These are phyloP conservation scores for Nematolebias whitei DNA, from an alignment of 2,113 vertebrate species.

Conservation along the genomic window DNA sequence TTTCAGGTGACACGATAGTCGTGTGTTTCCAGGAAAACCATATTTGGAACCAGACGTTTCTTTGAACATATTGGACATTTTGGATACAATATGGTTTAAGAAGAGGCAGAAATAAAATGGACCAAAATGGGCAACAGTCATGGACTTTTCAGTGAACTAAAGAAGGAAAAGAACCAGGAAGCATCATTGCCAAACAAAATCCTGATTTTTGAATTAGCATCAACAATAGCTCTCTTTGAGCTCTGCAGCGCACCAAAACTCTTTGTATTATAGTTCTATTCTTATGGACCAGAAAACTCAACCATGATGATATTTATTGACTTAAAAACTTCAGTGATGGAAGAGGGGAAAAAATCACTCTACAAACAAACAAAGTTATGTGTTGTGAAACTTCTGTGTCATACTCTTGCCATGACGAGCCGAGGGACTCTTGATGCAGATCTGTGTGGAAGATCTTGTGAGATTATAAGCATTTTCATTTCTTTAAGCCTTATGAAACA, in stretches of 20 bases:
- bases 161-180: slow-evolving; percentile 23
- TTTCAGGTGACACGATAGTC: slow-evolving; percentile 83
- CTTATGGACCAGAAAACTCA: slow-evolving; percentile 54
- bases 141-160: slow-evolving; percentile 50
- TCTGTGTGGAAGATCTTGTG: slow-evolving; percentile 71
- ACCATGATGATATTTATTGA: slow-evolving; percentile 71
- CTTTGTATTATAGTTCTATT: slow-evolving; percentile 76
- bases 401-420: slow-evolving; percentile 60
- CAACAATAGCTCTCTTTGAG: slow-evolving; percentile 62
- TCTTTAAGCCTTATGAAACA: slow-evolving; percentile 70
- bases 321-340: slow-evolving; percentile 60
- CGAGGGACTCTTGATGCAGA: slow-evolving; percentile 67
- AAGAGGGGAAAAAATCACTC: slow-evolving; percentile 37
- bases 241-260: slow-evolving; percentile 63
- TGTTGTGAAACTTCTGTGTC: slow-evolving; percentile 74
- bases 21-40: slow-evolving; percentile 45
- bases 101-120: slow-evolving; percentile 54
- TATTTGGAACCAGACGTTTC: slow-evolving; percentile 49
- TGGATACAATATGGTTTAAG: slow-evolving; percentile 55
- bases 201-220: slow-evolving; percentile 50
- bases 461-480: slow-evolving; percentile 71
- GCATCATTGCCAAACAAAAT: slow-evolving; percentile 56
- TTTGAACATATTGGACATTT: slow-evolving; percentile 47
- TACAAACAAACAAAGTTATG: slow-evolving; percentile 59
- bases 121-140: slow-evolving; percentile 61